Conservation (phyloP, 2,888 invertebrate species). For the Acrobasis suavella region DNA sequence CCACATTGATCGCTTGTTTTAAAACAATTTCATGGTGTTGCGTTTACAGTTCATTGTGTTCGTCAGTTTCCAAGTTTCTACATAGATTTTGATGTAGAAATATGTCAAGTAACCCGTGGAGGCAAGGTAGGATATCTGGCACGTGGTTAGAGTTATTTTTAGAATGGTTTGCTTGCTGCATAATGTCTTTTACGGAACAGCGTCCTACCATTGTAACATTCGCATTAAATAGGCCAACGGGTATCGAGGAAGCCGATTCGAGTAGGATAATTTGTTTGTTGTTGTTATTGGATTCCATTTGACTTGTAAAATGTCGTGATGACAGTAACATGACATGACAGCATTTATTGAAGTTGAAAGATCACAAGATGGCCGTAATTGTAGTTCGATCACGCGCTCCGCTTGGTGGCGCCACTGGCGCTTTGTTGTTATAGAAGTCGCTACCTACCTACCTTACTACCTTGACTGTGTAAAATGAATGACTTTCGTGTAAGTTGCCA, state of each 20-base stretch:
- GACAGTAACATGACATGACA: constrained; percentile 72
- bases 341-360: constrained; percentile 18
- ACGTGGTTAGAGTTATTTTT: constrained; percentile 73
- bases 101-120: background rate
- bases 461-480: too few relatives aligned
- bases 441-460: too few relatives aligned
- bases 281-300: constrained; percentile 66
- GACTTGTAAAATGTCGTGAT: constrained; percentile 72
- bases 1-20: constrained; percentile 35
- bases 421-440: constrained; percentile 46
- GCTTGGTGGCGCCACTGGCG: constrained; percentile 57
- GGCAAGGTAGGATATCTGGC: constrained; percentile 48
- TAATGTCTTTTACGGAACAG: constrained; percentile 30
- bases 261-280: constrained; percentile 56
- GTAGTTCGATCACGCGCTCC: constrained; percentile 62
- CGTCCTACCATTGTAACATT: background rate
- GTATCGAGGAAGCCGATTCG: background rate
- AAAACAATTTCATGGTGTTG: background rate
- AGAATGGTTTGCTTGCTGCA: constrained; percentile 51
- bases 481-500: too few relatives aligned
- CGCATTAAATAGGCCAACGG: background rate
- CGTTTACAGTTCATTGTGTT: background rate
- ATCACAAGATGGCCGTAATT: constrained; percentile 34
- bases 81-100: background rate
- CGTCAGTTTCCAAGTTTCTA: background rate